These are phyloP conservation scores for Psettodes erumei DNA, from an alignment of 2,113 vertebrate species.

Conservation along the genomic window DNA sequence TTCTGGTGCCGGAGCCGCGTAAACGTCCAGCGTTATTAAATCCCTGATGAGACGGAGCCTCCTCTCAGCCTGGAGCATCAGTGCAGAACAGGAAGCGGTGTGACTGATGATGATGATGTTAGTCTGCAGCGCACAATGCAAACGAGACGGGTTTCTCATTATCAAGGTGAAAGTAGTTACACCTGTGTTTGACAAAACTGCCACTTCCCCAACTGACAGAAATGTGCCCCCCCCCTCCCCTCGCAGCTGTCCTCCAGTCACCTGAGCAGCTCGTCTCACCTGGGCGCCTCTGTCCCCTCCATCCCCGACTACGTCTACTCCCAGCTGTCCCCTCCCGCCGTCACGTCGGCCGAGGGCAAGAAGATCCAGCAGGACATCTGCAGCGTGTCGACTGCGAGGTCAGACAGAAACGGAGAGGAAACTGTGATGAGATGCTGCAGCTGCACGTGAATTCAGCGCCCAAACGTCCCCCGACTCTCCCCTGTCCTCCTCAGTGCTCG, in stretches of 20 bases:
- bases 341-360: constrained; percentile 83
- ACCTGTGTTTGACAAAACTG: constrained; percentile 15
- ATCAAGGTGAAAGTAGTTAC: too few species aligned
- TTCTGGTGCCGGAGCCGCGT: neutral
- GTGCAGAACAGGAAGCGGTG: too few species aligned
- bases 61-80: too few species aligned
- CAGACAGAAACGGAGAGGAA: neutral
- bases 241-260: constrained; percentile 75
- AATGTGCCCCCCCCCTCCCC: too few species aligned
- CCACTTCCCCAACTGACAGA: too few species aligned
- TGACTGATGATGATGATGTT: too few species aligned
- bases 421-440: neutral
- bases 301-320: constrained; percentile 90
- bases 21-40: too few species aligned
- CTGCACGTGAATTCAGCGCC: neutral
- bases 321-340: constrained; percentile 81
- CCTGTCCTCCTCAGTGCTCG: constrained; percentile 70
- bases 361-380: constrained; percentile 92
- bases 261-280: constrained; percentile 73
- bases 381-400: constrained; percentile 82
- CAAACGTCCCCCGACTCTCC: neutral
- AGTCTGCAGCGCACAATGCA: too few species aligned
- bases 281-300: constrained; percentile 88
- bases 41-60: neutral
- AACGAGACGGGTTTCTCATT: neutral